Conservation (phyloP, 1,140 invertebrate genomes). For the Drosophila ogumai region DNA sequence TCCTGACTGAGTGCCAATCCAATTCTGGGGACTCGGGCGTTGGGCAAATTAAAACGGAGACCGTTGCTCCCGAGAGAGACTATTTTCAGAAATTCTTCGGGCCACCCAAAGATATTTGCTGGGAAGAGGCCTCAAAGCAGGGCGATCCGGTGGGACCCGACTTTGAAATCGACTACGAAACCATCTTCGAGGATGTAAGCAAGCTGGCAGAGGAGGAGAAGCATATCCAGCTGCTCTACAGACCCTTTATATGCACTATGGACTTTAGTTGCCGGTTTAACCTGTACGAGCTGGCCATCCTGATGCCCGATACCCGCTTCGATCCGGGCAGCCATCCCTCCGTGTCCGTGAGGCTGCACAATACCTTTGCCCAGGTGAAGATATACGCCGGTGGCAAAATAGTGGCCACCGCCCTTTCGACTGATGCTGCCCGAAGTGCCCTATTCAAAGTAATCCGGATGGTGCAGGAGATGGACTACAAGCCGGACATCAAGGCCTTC, state of each 20-base stretch:
- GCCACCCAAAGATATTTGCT: not conserved
- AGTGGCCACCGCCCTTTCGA: constrained; percentile 30
- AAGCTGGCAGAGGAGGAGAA: constrained; percentile 45
- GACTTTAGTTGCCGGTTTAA: constrained; percentile 52
- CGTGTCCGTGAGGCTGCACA: constrained; percentile 19
- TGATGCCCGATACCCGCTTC: constrained; percentile 48
- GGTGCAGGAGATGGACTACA: constrained; percentile 54
- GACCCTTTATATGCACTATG: constrained; percentile 58
- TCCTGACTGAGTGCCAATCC: not conserved
- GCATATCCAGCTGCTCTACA: constrained; percentile 52
- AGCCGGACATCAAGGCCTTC: constrained; percentile 40
- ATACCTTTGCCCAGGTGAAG: constrained; percentile 41
- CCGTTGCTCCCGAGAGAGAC: not conserved
- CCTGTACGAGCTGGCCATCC: constrained; percentile 52
- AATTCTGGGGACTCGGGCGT: not conserved
- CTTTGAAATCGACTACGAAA: constrained; percentile 48
- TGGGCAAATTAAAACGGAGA: not conserved
- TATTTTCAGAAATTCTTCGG: not conserved
- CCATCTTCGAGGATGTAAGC: constrained; percentile 45
- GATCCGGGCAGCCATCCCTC: constrained; percentile 55
- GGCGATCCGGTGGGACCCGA: constrained; percentile 11
- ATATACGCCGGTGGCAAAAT: constrained; percentile 50
- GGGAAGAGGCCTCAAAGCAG: constrained; percentile 6
- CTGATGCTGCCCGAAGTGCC: constrained; percentile 30
- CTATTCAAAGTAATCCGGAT: constrained; percentile 48